These are phyloP conservation scores for Drosophila macrospina DNA, from an alignment of 2,888 invertebrate species.

Conservation along the genomic window DNA sequence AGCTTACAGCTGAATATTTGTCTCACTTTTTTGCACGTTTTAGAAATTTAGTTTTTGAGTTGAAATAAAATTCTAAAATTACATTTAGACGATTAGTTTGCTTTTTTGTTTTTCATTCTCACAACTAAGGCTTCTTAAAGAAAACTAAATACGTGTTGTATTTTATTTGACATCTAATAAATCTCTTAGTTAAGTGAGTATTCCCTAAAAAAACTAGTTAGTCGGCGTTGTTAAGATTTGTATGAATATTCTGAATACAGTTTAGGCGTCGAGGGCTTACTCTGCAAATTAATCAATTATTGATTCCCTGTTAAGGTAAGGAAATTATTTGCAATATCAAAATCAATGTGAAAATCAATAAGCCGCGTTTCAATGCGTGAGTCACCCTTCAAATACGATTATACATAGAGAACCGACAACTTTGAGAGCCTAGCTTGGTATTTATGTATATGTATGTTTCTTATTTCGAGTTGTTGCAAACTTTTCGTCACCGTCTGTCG, in stretches of 20 bases:
- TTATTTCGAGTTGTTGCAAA: constrained; percentile 14
- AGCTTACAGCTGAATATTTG: background rate
- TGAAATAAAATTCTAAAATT: constrained; percentile 1
- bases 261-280: background rate
- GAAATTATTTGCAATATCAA: background rate
- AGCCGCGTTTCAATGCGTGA: background rate
- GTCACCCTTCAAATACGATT: constrained; percentile 9
- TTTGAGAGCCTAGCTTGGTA: constrained; percentile 9
- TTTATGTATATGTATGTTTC: constrained; percentile 7
- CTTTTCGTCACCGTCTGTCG: constrained; percentile 45
- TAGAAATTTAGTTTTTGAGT: constrained; percentile 4
- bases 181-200: background rate
- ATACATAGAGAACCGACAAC: constrained; percentile 20
- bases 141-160: constrained; percentile 15
- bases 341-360: constrained; percentile 10
- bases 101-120: constrained; percentile 21
- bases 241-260: background rate
- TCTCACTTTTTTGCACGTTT: constrained; percentile 18
- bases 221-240: background rate
- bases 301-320: background rate
- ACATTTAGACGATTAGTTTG: background rate
- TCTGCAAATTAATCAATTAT: background rate
- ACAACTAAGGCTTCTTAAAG: constrained; percentile 6
- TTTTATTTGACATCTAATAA: constrained; percentile 13
- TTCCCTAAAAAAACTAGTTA: background rate